A percentile compares a stretch with the other conserved stretches of the same genome.
Conservation (phyloP, 2,113 vertebrate genomes). For the Athene cunicularia region DNA sequence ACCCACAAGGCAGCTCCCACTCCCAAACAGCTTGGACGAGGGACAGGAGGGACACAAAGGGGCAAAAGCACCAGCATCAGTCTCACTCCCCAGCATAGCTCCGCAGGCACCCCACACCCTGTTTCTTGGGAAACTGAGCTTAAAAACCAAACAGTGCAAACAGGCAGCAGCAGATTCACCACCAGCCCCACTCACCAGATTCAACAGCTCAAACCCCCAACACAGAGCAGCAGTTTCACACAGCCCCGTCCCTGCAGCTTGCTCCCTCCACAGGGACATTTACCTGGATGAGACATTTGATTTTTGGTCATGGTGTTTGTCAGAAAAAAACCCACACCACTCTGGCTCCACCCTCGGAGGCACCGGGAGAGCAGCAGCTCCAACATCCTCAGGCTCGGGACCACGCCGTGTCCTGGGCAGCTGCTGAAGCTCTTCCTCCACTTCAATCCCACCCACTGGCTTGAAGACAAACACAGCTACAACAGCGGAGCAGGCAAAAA, state of each 20-base stretch:
- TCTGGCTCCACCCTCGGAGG: neutral
- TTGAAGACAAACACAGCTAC: no score
- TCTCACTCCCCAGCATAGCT: neutral
- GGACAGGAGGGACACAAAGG: rapidly evolving
- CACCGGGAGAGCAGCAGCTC: neutral
- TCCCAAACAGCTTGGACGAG: neutral
- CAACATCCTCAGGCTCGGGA: rapidly evolving
- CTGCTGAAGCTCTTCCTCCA: neutral
- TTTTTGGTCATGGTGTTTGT: neutral
- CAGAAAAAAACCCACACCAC: neutral
- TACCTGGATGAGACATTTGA: rapidly evolving
- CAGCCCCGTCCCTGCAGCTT: neutral
- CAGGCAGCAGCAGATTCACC: neutral
- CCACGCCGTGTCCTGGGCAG: rapidly evolving
- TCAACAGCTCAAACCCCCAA: neutral
- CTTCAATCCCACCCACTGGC: rapidly evolving
- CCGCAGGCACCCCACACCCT: neutral
- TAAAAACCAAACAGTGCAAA: neutral
- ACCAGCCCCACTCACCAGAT: rapidly evolving
- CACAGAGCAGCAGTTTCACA: neutral
- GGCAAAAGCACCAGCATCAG: neutral
- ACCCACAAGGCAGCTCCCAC: rapidly evolving
- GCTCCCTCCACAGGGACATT: rapidly evolving
- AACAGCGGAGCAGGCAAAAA: neutral
- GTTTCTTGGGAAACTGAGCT: neutral